These are phyloP conservation scores for Aricia artaxerxes DNA, from an alignment of 2,888 invertebrate species.

Conservation along the genomic window DNA sequence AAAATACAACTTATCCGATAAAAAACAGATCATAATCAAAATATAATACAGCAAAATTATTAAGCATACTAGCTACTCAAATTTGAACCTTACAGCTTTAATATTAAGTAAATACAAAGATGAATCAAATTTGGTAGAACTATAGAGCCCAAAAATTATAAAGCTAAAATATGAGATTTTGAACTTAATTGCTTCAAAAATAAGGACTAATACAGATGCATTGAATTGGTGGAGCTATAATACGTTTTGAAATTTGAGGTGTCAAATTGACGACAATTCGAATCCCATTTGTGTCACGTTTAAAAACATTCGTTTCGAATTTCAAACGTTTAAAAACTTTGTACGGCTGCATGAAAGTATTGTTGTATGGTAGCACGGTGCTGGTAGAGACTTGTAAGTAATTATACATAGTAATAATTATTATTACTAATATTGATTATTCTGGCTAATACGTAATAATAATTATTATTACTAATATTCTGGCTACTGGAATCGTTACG, in stretches of 20 bases:
- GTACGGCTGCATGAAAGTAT: conserved; percentile 54
- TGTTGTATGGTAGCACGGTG: neutral
- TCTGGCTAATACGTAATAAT: neutral
- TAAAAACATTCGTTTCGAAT: conserved; percentile 75
- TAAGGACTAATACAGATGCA: conserved; percentile 33
- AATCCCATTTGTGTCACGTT: conserved; percentile 61
- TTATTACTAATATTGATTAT: neutral
- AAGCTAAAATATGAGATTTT: conserved; percentile 37
- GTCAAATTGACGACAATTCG: conserved; percentile 65
- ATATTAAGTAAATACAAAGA: conserved; percentile 30
- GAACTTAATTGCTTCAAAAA: conserved; percentile 33
- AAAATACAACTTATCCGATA: neutral
- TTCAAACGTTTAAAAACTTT: conserved; percentile 55
- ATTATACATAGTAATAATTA: neutral
- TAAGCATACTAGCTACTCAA: conserved; percentile 32
- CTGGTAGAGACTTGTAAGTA: too few species aligned
- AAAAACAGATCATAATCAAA: conserved; percentile 30
- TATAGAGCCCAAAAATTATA: conserved; percentile 34
- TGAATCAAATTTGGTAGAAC: conserved; percentile 38
- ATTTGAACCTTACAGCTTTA: conserved; percentile 37
- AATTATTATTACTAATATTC: neutral
- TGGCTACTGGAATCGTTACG: too few species aligned
- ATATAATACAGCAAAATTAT: conserved; percentile 26
- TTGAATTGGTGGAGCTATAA: conserved; percentile 41
- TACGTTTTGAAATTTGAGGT: conserved; percentile 58